Evolutionary conservation across 2,797 vertebrate genomes (phyloP), one percentile per base, ranked within the genome.

Genomic region (Phylloscopus collybita): DNA sequence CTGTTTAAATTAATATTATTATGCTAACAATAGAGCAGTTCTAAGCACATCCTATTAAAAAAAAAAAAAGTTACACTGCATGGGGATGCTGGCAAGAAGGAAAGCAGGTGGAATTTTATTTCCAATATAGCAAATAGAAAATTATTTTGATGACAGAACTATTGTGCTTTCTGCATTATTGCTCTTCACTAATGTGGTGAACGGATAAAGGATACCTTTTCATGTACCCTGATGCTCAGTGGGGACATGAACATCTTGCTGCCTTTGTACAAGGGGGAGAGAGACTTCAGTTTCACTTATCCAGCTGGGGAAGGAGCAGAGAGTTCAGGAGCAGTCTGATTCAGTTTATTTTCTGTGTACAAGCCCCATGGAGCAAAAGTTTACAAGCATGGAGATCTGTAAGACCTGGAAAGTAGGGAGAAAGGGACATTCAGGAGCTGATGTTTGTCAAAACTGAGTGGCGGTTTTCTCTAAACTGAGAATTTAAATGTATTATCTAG

Each of bases 1-100:
- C 81, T 97, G 96, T 98, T 98, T 98, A 98, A 86, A 95, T 97
- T 98, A 96, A 97, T 98, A 88, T 95, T 97, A 95, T 98, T 97
- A 96, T 95, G 85, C 79, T 97, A 95, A 98, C 97, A 98, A 98
- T 97, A 91, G 73, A 97, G 85, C 83, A 91, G 70, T 96, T 97
- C 96, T 97, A 97, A 98, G 96, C 90, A 97, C 74, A 94, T 89
- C 79, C 83, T 75, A 81, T 96, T 97, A 40, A 83, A 96, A 97
- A 97, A 95, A 38, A 34, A 34, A 44, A 47, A 25, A 18, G 7
- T 38, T 85, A 54, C 15, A 42, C 17, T 56, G 32, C 2, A 1
- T 32, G 34, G 12, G 26, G 17, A 64, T 70, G 36, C 3, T 47
- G 32, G 10, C 4, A 13, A 30, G 13, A 71, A 42, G 21, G 13